These are phyloP conservation scores for Drepana arcuata DNA, from an alignment of 1,140 invertebrate genomes.

Conservation along the genomic window DNA sequence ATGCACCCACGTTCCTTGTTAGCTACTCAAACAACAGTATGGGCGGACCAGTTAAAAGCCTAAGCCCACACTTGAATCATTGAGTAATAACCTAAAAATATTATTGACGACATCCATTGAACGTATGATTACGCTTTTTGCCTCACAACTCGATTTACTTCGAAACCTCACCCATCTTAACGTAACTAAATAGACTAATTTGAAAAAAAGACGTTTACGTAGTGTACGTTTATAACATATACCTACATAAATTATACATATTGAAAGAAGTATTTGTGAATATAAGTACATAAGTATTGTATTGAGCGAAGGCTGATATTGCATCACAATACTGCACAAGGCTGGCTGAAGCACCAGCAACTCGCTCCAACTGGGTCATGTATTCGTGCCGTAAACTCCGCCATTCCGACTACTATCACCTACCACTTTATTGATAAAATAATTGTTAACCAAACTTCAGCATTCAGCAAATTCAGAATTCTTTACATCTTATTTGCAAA, in stretches of 20 bases:
- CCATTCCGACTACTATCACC: constrained; percentile 18
- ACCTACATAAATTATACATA: too few species aligned
- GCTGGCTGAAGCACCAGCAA: constrained; percentile 31
- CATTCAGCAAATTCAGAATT: constrained; percentile 3
- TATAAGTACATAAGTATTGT: background rate
- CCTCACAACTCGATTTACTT: too few species aligned
- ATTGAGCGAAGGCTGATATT: constrained; percentile 29
- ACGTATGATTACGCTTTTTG: background rate
- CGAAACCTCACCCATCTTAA: too few species aligned
- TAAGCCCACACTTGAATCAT: constrained; percentile 27
- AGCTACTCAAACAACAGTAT: constrained; percentile 18
- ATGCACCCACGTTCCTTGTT: background rate
- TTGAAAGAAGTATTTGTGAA: too few species aligned
- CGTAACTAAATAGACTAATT: too few species aligned
- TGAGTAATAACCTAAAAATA: constrained; percentile 25
- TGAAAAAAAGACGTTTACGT: too few species aligned
- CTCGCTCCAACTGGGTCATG: constrained; percentile 54
- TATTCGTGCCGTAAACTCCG: constrained; percentile 45
- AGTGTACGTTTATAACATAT: too few species aligned
- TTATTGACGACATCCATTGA: constrained; percentile 11
- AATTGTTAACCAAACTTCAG: constrained; percentile 32
- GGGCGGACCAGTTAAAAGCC: constrained; percentile 38
- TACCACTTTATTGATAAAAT: constrained; percentile 34
- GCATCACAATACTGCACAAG: too few species aligned
- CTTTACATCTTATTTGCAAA: constrained; percentile 29